These are phyloP conservation scores for Oenanthe oenanthe DNA, from an alignment of 2,113 vertebrate species.

Conservation along the genomic window DNA sequence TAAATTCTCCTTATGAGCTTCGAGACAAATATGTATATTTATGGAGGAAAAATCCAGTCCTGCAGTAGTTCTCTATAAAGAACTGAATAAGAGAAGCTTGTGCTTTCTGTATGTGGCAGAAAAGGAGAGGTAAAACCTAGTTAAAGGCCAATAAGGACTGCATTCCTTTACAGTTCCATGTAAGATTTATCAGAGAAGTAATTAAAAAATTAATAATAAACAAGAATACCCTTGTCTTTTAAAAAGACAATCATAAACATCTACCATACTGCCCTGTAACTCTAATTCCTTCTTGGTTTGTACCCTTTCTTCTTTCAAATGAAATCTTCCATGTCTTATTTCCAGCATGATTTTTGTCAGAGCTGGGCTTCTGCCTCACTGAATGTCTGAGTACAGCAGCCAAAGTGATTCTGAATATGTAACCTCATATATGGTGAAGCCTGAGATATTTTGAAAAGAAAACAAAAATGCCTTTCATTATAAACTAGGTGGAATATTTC, in stretches of 20 bases:
- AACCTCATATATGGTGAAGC: background rate
- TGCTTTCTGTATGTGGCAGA: background rate
- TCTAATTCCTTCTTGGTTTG: background rate
- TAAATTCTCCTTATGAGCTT: background rate
- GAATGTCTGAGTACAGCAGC: background rate
- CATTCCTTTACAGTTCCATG: background rate
- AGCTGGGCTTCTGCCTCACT: background rate
- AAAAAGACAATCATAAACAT: background rate
- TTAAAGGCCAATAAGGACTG: background rate
- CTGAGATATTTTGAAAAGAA: background rate
- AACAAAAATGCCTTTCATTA: background rate
- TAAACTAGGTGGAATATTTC: background rate
- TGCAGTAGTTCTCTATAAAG: background rate
- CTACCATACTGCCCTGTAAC: background rate
- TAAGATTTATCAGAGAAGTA: background rate
- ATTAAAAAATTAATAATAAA: background rate
- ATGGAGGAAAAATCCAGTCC: background rate
- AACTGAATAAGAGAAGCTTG: background rate
- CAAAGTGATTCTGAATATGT: background rate
- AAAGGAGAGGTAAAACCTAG: background rate
- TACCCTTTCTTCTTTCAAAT: background rate
- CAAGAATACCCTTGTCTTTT: accelerated
- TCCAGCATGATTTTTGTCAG: background rate
- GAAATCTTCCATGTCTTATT: background rate
- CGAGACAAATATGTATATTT: background rate